A percentile compares a stretch with the other conserved stretches of the same genome.
Conservation (phyloP, 1,140 invertebrate species). For the Aporrectodea caliginosa region DNA sequence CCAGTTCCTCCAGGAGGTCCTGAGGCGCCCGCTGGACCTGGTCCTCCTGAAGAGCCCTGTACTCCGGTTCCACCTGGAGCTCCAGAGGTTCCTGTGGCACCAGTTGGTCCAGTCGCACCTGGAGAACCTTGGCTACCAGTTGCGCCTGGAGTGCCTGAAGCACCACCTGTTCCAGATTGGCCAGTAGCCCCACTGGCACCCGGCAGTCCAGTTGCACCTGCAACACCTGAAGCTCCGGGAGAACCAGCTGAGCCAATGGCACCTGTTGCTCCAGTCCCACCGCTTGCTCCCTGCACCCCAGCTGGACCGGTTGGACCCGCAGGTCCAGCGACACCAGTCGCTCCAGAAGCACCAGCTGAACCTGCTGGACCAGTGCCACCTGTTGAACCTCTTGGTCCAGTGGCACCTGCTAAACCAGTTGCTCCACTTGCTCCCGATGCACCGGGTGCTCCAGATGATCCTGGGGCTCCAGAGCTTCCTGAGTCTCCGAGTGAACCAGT, state of each 20-base stretch:
- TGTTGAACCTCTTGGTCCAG: slow-evolving; percentile 13
- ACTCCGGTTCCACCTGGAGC: too few species aligned
- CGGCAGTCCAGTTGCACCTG: not conserved
- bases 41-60: too few species aligned
- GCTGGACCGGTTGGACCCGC: slow-evolving; percentile 13
- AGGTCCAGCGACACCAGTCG: not conserved
- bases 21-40: not conserved
- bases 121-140: too few species aligned
- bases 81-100: not conserved
- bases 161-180: not conserved
- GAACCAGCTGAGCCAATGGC: slow-evolving; percentile 16
- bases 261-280: slow-evolving; percentile 11
- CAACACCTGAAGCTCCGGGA: not conserved
- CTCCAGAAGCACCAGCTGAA: not conserved
- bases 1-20: not conserved
- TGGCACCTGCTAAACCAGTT: slow-evolving; percentile 23
- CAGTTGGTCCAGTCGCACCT: not conserved
- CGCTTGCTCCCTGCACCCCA: not conserved
- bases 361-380: slow-evolving; percentile 10
- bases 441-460: slow-evolving; percentile 2
- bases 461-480: slow-evolving; percentile 16
- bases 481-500: not conserved
- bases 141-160: slow-evolving; percentile 5
- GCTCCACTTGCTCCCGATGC: slow-evolving; percentile 13
- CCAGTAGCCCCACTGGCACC: slow-evolving; percentile 11